These are phyloP conservation scores for Etheostoma cragini DNA, from an alignment of 2,113 vertebrate genomes.

Conservation along the genomic window DNA sequence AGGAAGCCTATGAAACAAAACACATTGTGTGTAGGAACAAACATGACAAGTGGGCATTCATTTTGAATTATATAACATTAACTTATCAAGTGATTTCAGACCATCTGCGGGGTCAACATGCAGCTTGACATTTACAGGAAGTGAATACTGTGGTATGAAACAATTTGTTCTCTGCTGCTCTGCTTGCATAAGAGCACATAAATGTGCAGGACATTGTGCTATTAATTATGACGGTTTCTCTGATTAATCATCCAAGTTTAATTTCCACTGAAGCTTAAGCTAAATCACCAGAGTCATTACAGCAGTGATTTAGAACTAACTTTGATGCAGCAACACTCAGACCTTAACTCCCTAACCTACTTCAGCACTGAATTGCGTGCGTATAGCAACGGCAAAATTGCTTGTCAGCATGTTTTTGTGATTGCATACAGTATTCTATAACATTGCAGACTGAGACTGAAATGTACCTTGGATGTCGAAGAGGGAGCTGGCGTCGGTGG, in stretches of 20 bases:
- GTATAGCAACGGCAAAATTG: not conserved
- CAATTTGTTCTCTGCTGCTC: constrained; percentile 37
- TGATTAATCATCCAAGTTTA: constrained; percentile 59
- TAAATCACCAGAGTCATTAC: constrained; percentile 64
- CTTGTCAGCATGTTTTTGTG: not conserved
- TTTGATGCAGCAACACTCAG: constrained; percentile 42
- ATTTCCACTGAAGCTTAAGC: constrained; percentile 62
- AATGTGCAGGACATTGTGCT: constrained; percentile 65
- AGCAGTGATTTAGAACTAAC: constrained; percentile 60
- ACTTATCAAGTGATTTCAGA: constrained; percentile 5
- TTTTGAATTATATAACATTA: constrained; percentile 14
- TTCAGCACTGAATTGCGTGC: constrained; percentile 33
- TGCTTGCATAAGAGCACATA: constrained; percentile 72
- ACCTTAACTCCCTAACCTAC: constrained; percentile 27
- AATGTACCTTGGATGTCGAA: constrained; percentile 94
- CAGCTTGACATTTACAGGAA: constrained; percentile 44
- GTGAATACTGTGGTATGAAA: constrained; percentile 44
- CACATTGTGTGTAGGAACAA: constrained; percentile 25
- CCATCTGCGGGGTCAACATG: not conserved
- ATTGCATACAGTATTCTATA: not conserved
- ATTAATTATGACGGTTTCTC: constrained; percentile 66
- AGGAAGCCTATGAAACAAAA: constrained; percentile 88
- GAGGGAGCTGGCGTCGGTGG: constrained; percentile 95
- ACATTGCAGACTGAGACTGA: constrained; percentile 13
- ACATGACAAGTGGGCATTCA: constrained; percentile 9